A percentile compares a stretch with the other conserved stretches of the same genome.
phyloP scores from a whole-genome alignment of 2,113 vertebrate genomes.

The Erpornis zantholeuca region DNA sequence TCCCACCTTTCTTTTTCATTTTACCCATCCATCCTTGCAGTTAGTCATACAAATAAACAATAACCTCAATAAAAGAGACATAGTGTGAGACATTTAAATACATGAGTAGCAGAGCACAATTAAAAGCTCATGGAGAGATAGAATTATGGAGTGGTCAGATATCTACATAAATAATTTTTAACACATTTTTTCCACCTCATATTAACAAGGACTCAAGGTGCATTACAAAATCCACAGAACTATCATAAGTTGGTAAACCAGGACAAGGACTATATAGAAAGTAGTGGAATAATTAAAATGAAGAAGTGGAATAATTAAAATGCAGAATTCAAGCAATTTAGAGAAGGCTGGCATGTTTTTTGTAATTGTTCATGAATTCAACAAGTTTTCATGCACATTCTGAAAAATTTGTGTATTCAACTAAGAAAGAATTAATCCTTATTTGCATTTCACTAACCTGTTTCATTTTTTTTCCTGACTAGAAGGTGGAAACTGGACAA shows the following conservation, averaged over 20 bases:
- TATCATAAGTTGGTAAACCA: neutral
- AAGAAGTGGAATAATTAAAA: neutral
- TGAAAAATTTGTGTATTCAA: neutral
- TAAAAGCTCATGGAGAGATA: neutral
- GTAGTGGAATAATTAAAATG: neutral
- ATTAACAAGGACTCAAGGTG: neutral
- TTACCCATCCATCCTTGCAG: neutral
- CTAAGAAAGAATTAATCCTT: neutral
- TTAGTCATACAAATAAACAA: neutral
- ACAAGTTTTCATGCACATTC: neutral
- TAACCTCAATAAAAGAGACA: neutral
- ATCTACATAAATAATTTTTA: neutral
- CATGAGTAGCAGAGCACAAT: neutral
- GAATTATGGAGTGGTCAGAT: neutral
- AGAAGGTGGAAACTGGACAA: neutral
- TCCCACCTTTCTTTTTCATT: conserved; percentile 49
- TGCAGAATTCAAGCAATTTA: neutral
- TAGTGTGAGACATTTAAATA: neutral
- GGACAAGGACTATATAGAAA: neutral
- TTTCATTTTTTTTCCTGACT: neutral
- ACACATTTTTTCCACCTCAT: neutral
- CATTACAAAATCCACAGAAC: neutral
- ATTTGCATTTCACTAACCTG: neutral
- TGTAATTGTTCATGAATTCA: neutral
- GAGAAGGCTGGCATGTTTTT: neutral